These are phyloP conservation scores for Cotesia vestalis DNA, from an alignment of 1,140 invertebrate genomes.

Conservation along the genomic window DNA sequence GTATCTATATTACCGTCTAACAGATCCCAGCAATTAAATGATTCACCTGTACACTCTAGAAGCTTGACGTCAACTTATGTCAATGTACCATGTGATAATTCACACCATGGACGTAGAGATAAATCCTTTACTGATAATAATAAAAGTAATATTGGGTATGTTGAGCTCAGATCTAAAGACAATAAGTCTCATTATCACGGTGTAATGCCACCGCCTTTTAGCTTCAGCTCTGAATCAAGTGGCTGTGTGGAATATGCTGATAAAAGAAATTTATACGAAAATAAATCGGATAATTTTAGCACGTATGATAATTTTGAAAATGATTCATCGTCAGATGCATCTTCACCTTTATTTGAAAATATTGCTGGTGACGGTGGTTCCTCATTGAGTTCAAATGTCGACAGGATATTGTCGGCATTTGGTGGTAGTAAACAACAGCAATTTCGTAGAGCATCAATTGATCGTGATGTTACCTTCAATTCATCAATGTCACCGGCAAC, in stretches of 20 bases:
- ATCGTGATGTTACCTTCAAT: constrained; percentile 31
- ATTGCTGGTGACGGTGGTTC: background rate
- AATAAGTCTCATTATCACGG: constrained; percentile 47
- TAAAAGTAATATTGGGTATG: constrained; percentile 54
- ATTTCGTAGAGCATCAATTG: constrained; percentile 25
- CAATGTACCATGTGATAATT: constrained; percentile 62
- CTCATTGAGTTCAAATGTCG: constrained; percentile 28
- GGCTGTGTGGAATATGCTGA: constrained; percentile 62
- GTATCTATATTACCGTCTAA: constrained; percentile 66
- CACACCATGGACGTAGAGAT: constrained; percentile 55
- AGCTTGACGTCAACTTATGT: constrained; percentile 59
- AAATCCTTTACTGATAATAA: constrained; percentile 54
- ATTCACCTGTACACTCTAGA: constrained; percentile 53
- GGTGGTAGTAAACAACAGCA: constrained; percentile 19
- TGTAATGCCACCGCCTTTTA: constrained; percentile 35
- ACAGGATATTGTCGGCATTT: constrained; percentile 28
- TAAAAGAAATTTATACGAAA: constrained; percentile 36
- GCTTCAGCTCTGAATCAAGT: constrained; percentile 60
- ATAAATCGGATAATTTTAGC: constrained; percentile 19
- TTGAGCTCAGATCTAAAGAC: constrained; percentile 52
- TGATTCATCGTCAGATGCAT: constrained; percentile 38
- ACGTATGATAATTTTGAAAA: constrained; percentile 36
- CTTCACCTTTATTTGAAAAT: constrained; percentile 32
- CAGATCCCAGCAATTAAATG: constrained; percentile 51
- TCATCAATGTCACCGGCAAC: constrained; percentile 33